Evolutionary conservation across 2,888 invertebrate species (phyloP).

Genomic region (Lampropteryx suffumata): DNA sequence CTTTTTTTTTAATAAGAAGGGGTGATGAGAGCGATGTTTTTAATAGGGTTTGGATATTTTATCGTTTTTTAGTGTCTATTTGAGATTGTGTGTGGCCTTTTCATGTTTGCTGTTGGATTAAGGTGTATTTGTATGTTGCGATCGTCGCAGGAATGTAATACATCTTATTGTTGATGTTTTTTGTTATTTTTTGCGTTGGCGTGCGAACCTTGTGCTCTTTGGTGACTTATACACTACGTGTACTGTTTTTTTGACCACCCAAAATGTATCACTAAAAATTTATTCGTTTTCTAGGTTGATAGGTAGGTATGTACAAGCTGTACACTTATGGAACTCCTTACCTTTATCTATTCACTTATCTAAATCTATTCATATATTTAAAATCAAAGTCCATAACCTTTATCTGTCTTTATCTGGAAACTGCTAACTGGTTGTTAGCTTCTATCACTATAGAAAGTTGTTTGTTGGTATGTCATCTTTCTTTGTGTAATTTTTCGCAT

Average conservation of each 20-base stretch:
- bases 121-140: constrained; percentile 46
- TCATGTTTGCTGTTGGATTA: constrained; percentile 40
- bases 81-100: constrained; percentile 59
- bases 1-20: constrained; percentile 61
- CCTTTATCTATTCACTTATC: no score
- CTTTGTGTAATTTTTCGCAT: no score
- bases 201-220: constrained; percentile 39
- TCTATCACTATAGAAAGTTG: no score
- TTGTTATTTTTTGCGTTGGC: constrained; percentile 40
- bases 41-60: constrained; percentile 31
- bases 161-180: constrained; percentile 16
- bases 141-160: constrained; percentile 49
- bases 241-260: constrained; percentile 1
- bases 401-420: no score
- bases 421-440: no score
- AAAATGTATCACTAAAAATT: background rate
- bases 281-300: no score
- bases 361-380: no score
- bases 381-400: no score
- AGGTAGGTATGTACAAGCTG: no score
- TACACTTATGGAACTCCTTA: no score
- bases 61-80: constrained; percentile 41
- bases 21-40: constrained; percentile 49
- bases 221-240: background rate
- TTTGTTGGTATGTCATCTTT: no score